Evolutionary conservation across 2,888 invertebrate genomes (phyloP), one percentile per base, ranked within the genome.

Genomic region (Eudemis profundana): DNA sequence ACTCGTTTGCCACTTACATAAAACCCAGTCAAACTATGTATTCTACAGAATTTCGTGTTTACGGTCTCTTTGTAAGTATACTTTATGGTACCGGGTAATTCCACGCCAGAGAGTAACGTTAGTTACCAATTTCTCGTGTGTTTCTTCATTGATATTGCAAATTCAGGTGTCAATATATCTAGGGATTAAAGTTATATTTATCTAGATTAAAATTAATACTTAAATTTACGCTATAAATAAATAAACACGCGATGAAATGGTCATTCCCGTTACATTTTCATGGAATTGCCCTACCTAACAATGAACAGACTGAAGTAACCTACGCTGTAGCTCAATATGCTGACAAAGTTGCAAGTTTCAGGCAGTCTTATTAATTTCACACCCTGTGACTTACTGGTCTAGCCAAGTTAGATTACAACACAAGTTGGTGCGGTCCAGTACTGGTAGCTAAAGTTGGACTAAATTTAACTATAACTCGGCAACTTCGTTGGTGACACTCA

Each of bases 351-450:
- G 56, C 56, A 71, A 75, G 72, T 72, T 74, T 57, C 68, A 23
- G 47, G 15, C 60, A 60, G 69, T 73, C 72, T 74, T 73, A 74
- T 75, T 76, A 75, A 76, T 76, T 75, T 76, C 74, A 76, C 74
- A 76, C 75, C 71, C 38, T 67, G 69, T 70, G 70, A 71, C 68
- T 71, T 66, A 67, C 65, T 47, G 38, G 64, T 66, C 65, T 68
- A 49, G 64, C 46, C 60, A 59, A 60, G 66, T 68, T 57, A 68
- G 66, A 51, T 62, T 67, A 7, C 46, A 49, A 33, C 10, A 33
- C 33, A 33, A 33, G 33, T 33, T 33, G 5, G n/a, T 23, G 23
- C 7, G 33, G 33, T 5, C 10, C 33, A 33, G n/a, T n/a, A 33
- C 33, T 8, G 8, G 8, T 10, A 49, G 53, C 33, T 64, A 38